Conservation (phyloP, 2,797 vertebrate genomes). For the Syndactyla subalaris region DNA sequence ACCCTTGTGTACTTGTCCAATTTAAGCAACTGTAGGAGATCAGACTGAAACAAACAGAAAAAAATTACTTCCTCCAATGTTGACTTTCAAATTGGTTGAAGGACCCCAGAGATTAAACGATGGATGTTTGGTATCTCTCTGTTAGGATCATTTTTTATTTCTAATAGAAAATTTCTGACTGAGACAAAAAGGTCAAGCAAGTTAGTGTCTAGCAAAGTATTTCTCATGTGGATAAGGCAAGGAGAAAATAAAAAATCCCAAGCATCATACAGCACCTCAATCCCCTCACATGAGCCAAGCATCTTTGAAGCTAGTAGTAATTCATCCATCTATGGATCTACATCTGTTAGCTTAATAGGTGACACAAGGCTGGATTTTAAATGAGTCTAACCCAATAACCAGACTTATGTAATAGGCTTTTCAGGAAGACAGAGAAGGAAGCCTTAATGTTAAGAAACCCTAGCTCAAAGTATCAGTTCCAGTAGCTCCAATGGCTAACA, state of each 20-base stretch:
- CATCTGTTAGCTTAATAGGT: constrained; percentile 57
- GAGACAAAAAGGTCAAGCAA: constrained; percentile 63
- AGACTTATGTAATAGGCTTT: constrained; percentile 35
- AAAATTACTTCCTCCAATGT: constrained; percentile 56
- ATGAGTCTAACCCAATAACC: constrained; percentile 39
- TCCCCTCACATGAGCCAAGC: neutral
- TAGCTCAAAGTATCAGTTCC: constrained; percentile 68
- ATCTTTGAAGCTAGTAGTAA: constrained; percentile 20
- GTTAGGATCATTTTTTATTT: constrained; percentile 68
- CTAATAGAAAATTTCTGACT: constrained; percentile 76
- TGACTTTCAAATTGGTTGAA: constrained; percentile 75
- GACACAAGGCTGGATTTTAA: constrained; percentile 51
- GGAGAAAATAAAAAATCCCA: constrained; percentile 40
- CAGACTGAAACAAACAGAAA: constrained; percentile 69
- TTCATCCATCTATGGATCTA: constrained; percentile 42
- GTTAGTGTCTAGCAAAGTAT: constrained; percentile 48
- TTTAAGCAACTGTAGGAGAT: constrained; percentile 69
- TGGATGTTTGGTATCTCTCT: constrained; percentile 64
- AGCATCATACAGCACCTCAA: neutral
- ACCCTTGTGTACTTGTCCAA: constrained; percentile 52
- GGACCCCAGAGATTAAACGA: constrained; percentile 64
- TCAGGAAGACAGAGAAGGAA: constrained; percentile 34
- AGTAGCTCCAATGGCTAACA: constrained; percentile 14
- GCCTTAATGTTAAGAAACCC: constrained; percentile 51
- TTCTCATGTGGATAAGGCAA: constrained; percentile 55